phyloP scores from a whole-genome alignment of 2,888 invertebrate genomes.

The Stomorhina lunata region DNA sequence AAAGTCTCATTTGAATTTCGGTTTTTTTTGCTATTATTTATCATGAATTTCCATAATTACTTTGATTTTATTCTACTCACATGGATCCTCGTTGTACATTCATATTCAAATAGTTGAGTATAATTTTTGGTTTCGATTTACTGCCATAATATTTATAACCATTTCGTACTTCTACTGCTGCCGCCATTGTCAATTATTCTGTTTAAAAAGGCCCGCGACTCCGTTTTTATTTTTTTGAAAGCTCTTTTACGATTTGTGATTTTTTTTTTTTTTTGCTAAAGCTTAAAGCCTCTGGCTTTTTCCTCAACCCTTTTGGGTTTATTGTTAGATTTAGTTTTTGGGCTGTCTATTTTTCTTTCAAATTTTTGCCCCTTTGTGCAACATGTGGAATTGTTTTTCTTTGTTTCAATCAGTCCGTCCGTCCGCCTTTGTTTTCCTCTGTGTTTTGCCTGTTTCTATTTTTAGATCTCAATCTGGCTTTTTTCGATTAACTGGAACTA shows the following conservation, averaged over 20 bases:
- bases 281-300: neutral
- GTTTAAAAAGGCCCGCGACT: slow-evolving; percentile 14
- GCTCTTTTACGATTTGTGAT: too few species aligned
- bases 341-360: neutral
- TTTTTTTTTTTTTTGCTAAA: neutral
- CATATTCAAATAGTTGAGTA: slow-evolving; percentile 87
- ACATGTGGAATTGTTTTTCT: slow-evolving; percentile 14
- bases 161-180: slow-evolving; percentile 85
- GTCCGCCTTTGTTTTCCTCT: slow-evolving; percentile 24
- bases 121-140: slow-evolving; percentile 81
- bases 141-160: slow-evolving; percentile 86
- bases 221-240: slow-evolving; percentile 13
- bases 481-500: slow-evolving; percentile 12
- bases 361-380: slow-evolving; percentile 31
- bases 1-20: slow-evolving; percentile 39
- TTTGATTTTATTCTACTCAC: slow-evolving; percentile 82
- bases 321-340: neutral
- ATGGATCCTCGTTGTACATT: slow-evolving; percentile 87
- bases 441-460: slow-evolving; percentile 27
- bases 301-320: neutral
- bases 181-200: slow-evolving; percentile 77
- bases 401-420: slow-evolving; percentile 20
- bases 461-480: slow-evolving; percentile 43
- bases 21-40: slow-evolving; percentile 34
- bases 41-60: slow-evolving; percentile 53